Evolutionary conservation across 2,888 invertebrate species (phyloP), one percentile per base, ranked within the genome.

Genomic region (Drosophila neutralis): DNA sequence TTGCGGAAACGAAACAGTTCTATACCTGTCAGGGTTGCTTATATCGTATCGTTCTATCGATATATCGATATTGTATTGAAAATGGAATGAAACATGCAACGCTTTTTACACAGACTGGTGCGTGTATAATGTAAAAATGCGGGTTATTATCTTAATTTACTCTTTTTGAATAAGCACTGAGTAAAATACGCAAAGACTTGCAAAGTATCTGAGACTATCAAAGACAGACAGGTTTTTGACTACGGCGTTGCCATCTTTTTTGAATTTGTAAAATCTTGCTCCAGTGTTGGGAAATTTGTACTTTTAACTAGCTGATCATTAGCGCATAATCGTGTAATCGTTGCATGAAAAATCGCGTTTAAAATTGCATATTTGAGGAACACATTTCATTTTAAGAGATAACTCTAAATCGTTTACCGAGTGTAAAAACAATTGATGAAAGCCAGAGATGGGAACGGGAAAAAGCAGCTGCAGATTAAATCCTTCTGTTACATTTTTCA

Each of bases 1-100:
- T n/a, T 59, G 10, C 52, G 54, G 54, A 49, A 76, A 15, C 29
- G 73, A 73, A 77, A 62, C 58, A 62, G 36, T 42, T 59, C 45
- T 69, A 49, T 59, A 49, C 10, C 45, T 51, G 33, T 36, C 62
- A 73, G 40, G 7, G 76, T 10, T 73, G 60, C 13, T 36, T 15
- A 8, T 31, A 5, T n/a, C 29, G 7, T 11, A 4, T 29, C 6
- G 5, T 51, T 0, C 2, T 66, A 78, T 77, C 74, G 78, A 69
- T 69, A 49, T 42, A 29, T 18, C 31, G 31, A 33, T 10, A 33
- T 33, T 33, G 11, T 15, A 27, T 27, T 18, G 15, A 31, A 15
- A 36, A n/a, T 27, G 21, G 8, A 48, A 61, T 48, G 24, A 42
- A 49, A 48, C 24, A 42, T n/a, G 21, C 0, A 21, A 11, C 42